A percentile compares a stretch with the other conserved stretches of the same genome.
phyloP scores from a whole-genome alignment of 2,113 vertebrate species.

The Neotoma lepida region DNA sequence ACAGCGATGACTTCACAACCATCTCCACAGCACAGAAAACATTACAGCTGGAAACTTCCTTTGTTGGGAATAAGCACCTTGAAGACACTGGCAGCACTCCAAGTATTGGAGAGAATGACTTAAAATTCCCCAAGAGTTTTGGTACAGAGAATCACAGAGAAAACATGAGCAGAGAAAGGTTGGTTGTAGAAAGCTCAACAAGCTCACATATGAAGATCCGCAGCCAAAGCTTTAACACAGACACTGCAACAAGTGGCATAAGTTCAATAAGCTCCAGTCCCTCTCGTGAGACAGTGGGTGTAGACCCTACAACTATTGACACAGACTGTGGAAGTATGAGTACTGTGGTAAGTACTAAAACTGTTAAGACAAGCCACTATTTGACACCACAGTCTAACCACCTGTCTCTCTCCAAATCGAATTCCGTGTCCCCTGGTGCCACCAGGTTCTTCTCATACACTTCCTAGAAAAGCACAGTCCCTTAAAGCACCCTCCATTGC shows the following conservation, averaged over 20 bases:
- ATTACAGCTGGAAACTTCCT: constrained; percentile 94
- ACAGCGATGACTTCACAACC: constrained; percentile 90
- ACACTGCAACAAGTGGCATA: constrained; percentile 98
- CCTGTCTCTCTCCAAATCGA: constrained; percentile 93
- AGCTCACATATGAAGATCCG: constrained; percentile 96
- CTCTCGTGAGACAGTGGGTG: constrained; percentile 94
- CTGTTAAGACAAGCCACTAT: constrained; percentile 92
- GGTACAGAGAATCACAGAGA: constrained; percentile 89
- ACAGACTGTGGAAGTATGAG: constrained; percentile 97
- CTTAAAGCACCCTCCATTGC: constrained; percentile 96
- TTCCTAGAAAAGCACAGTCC: constrained; percentile 96
- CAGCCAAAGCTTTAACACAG: constrained; percentile 99
- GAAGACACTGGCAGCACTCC: constrained; percentile 91
- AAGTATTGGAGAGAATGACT: constrained; percentile 88
- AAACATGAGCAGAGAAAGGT: constrained; percentile 93
- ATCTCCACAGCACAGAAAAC: constrained; percentile 92
- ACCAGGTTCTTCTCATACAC: constrained; percentile 96
- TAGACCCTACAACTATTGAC: constrained; percentile 91
- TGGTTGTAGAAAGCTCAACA: constrained; percentile 91
- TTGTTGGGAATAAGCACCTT: constrained; percentile 89
- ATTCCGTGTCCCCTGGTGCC: constrained; percentile 93
- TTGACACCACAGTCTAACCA: constrained; percentile 93
- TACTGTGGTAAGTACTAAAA: constrained; percentile 96
- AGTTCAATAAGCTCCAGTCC: constrained; percentile 99
- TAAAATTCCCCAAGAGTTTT: constrained; percentile 86